phyloP scores from a whole-genome alignment of 2,113 vertebrate genomes.

The Puma concolor region DNA sequence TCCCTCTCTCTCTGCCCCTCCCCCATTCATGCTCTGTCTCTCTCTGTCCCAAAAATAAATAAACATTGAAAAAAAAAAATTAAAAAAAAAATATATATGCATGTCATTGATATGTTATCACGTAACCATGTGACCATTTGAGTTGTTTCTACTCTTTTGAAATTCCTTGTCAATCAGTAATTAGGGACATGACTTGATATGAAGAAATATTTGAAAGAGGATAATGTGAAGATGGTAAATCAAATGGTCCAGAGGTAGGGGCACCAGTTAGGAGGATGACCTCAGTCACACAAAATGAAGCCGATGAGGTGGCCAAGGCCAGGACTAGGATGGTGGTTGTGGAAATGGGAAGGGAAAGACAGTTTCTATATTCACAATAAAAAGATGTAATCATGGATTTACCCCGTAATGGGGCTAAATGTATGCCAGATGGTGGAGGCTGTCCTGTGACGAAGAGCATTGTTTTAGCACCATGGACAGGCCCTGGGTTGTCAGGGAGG shows the following conservation, averaged over 20 bases:
- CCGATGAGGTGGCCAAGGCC: not conserved
- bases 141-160: not conserved
- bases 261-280: not conserved
- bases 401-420: not conserved
- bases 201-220: not conserved
- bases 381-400: not conserved
- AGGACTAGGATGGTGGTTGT: not conserved
- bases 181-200: not conserved
- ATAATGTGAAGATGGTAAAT: not conserved
- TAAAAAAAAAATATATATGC: too few relatives aligned
- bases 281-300: not conserved
- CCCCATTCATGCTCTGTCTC: too few relatives aligned
- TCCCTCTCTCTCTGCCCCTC: too few relatives aligned
- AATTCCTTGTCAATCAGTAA: not conserved
- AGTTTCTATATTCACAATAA: not conserved
- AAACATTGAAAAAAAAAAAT: too few relatives aligned
- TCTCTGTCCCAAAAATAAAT: too few relatives aligned
- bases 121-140: not conserved
- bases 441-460: not conserved
- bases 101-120: not conserved
- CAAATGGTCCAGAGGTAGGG: not conserved
- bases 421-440: not conserved
- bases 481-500: not conserved
- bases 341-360: not conserved
- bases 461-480: conserved; percentile 60